These are phyloP conservation scores for Tinamus guttatus DNA, from an alignment of 2,113 vertebrate genomes.

Conservation along the genomic window DNA sequence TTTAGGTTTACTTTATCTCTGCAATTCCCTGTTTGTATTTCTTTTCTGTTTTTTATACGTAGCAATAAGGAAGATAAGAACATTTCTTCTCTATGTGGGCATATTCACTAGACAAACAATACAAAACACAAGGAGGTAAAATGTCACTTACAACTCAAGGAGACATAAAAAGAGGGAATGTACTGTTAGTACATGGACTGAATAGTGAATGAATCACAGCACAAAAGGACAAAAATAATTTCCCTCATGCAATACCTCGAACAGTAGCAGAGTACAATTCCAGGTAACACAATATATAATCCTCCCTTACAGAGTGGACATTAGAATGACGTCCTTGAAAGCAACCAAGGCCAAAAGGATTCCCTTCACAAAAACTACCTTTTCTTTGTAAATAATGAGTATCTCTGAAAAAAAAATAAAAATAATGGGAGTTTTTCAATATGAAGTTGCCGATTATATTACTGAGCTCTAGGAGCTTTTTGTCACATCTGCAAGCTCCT, in stretches of 20 bases:
- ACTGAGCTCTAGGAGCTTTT: neutral
- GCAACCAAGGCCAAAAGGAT: neutral
- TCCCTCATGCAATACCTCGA: neutral
- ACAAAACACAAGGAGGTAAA: slow-evolving; percentile 58
- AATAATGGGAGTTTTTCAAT: neutral
- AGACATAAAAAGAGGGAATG: neutral
- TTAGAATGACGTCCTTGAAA: neutral
- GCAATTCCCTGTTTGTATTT: neutral
- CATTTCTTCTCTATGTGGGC: neutral
- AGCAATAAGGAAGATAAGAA: neutral
- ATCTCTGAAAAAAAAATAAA: neutral
- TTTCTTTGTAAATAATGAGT: neutral
- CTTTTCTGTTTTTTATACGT: neutral
- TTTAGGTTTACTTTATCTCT: neutral
- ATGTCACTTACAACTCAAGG: slow-evolving; percentile 57
- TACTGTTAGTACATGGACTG: neutral
- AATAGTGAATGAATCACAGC: slow-evolving; percentile 35
- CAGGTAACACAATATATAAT: neutral
- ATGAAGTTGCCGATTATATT: neutral
- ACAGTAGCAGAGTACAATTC: neutral
- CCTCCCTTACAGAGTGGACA: neutral
- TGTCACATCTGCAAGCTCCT: neutral
- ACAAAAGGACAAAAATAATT: slow-evolving; percentile 7
- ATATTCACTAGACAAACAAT: slow-evolving; percentile 40
- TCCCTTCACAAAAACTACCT: neutral